Evolutionary conservation across 2,888 invertebrate species (phyloP), one percentile per base, ranked within the genome.

Genomic region (Balanococcus diminutus): DNA sequence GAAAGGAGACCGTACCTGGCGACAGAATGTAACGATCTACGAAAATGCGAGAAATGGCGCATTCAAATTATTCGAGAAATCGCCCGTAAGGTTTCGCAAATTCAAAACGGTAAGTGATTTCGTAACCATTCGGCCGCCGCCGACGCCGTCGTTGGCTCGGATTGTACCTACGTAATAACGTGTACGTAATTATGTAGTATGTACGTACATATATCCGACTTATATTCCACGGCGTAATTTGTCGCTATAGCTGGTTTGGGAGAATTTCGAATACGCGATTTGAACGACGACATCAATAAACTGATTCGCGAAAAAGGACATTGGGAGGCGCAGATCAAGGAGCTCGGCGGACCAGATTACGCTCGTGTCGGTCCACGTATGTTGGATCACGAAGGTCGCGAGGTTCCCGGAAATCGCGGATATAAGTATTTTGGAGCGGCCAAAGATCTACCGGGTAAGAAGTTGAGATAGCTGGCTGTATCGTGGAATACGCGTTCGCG

Each of bases 271-370:
- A 96, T 99, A 87, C 93, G 99, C 19, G 99, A 99, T 90, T 91
- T 99, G 28, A 99, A 99, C 90, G 99, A 99, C 91, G 99, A 99
- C 91, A 99, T 99, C 88, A 99, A 99, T 91, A 99, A 99, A 91
- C 90, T 99, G 87, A 92, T 99, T 87, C 92, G 98, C 81, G 98
- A 99, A 89, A 98, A 98, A 89, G 93, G 97, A 0, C 98, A 98
- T 89, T 99, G 99, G 99, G 99, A 99, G 90, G 95, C 96, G 84
- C 96, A 98, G 90, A 99, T 99, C 88, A 95, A 96, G 88, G 95
- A 97, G 87, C 91, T 99, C 0, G 98, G 98, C 0, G 99, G 99
- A 0, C 96, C 97, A 0, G 98, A 99, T 91, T 96, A 96, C 89
- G 94, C 95, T 83, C 93, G 96, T 88, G 94, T 96, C 88, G 97